A percentile compares a stretch with the other conserved stretches of the same genome.
Evolutionary conservation across 2,888 invertebrate species (phyloP).

Genomic region (Acanthococcus lagerstroemiae): DNA sequence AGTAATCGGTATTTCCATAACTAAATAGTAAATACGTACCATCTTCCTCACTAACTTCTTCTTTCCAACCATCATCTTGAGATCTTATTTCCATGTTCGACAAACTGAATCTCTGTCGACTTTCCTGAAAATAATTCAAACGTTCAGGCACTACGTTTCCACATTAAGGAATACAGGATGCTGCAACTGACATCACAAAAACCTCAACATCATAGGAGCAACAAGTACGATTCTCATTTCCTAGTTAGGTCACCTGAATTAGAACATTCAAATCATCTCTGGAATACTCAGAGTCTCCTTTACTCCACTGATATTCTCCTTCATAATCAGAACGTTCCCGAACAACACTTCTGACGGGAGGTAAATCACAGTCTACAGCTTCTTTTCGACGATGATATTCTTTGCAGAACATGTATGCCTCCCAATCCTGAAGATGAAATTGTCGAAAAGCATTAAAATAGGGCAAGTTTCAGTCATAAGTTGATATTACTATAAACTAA

Average conservation of each 20-base stretch:
- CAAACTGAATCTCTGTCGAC: not conserved
- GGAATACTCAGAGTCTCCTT: too few species aligned
- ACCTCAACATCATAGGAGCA: not conserved
- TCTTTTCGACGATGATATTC: not conserved
- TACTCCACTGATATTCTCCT: not conserved
- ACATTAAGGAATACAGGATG: not conserved
- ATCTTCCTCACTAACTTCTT: not conserved
- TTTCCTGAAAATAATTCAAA: not conserved
- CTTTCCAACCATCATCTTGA: not conserved
- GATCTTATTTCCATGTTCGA: not conserved
- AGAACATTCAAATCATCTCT: too few species aligned
- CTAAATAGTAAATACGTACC: not conserved
- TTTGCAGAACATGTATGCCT: slow-evolving; percentile 16
- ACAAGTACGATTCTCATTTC: not conserved
- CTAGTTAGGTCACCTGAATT: not conserved
- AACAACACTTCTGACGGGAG: not conserved
- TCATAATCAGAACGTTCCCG: too few species aligned
- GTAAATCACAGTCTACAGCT: not conserved
- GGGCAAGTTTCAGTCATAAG: not conserved
- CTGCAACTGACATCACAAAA: too few species aligned
- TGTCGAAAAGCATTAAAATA: not conserved
- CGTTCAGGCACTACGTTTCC: not conserved
- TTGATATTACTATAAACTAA: too few species aligned
- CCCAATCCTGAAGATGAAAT: slow-evolving; percentile 15
- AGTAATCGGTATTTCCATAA: not conserved